Evolutionary conservation across 2,888 invertebrate genomes (phyloP), one percentile per base, ranked within the genome.

Genomic region (Orchesellides sinensis): DNA sequence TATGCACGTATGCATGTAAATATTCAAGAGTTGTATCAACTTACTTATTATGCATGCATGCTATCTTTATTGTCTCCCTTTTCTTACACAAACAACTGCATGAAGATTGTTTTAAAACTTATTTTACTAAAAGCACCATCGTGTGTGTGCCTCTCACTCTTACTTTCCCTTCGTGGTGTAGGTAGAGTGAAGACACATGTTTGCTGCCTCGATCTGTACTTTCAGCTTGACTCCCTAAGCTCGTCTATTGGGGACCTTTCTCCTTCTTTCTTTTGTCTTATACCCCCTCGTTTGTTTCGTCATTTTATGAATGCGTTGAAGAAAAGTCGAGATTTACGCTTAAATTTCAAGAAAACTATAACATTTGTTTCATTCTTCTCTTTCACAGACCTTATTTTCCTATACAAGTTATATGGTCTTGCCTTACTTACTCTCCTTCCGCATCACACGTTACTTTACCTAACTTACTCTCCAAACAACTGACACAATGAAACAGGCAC

Each of bases 101-200:
- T 66, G 65, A 65, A 75, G 65, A 75, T 75, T 75, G 65, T 35
- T 75, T 75, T 75, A 54, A 75, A 75, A 75, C 56, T 66, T 75
- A 32, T 75, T 75, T 66, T 35, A 47, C 75, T 75, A 75, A 75
- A 75, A 75, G 75, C 75, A 54, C 54, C 65, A 65, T 5, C 40
- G 54, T 72, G 54, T n/a, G 47, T 27, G 45, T 29, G 35, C 27
- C 19, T 54, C 32, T 47, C 32, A 5, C 19, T 19, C 29, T 47
- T 29, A 19, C 25, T 61, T 27, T 19, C 47, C 19, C 49, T n/a
- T n/a, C 40, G 40, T 63, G 40, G 19, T 35, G 14, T 2, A 2
- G 27, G 52, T 17, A 49, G 23, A n/a, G n/a, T n/a, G 2, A 70
- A 54, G 27, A 47, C 61, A 63, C 49, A 73, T 63, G 73, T 19